Evolutionary conservation across 2,888 invertebrate species (phyloP).

Genomic region (Corbicula japonica): DNA sequence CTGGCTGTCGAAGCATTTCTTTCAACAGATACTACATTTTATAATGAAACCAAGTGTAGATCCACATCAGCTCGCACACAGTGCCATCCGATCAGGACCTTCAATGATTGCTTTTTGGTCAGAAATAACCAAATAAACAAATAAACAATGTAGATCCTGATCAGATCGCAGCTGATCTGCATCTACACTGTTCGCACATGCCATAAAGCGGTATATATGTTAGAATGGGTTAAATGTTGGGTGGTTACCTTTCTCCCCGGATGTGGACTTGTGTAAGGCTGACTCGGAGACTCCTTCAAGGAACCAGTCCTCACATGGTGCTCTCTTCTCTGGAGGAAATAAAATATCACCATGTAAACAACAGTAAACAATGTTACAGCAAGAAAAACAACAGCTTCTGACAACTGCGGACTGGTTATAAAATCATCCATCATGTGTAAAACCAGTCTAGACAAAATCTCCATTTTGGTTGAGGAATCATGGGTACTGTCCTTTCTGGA

Average conservation of each 20-base stretch:
- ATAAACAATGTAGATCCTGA: too few relatives aligned
- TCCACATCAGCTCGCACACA: too few relatives aligned
- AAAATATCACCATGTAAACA: conserved; percentile 69
- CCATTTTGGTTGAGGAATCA: conserved; percentile 55
- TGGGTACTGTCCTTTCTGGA: conserved; percentile 30
- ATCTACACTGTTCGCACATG: too few relatives aligned
- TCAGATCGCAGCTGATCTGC: too few relatives aligned
- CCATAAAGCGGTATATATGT: too few relatives aligned
- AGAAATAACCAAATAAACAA: too few relatives aligned
- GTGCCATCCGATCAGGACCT: too few relatives aligned
- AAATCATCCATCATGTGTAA: conserved; percentile 50
- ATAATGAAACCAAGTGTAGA: too few relatives aligned
- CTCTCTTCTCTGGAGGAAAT: conserved; percentile 80
- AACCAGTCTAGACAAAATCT: conserved; percentile 45
- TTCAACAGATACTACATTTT: too few relatives aligned
- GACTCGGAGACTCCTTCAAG: conserved; percentile 70
- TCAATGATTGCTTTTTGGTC: too few relatives aligned
- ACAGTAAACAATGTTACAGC: conserved; percentile 60
- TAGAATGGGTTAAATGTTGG: too few relatives aligned
- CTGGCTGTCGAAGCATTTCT: too few relatives aligned
- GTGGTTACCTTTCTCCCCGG: conserved; percentile 74
- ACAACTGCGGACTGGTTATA: conserved; percentile 40
- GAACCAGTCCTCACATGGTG: conserved; percentile 79
- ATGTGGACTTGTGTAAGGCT: conserved; percentile 79
- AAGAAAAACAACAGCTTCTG: conserved; percentile 60